These are phyloP conservation scores for Riptortus pedestris DNA, from an alignment of 1,140 invertebrate genomes.

Conservation along the genomic window DNA sequence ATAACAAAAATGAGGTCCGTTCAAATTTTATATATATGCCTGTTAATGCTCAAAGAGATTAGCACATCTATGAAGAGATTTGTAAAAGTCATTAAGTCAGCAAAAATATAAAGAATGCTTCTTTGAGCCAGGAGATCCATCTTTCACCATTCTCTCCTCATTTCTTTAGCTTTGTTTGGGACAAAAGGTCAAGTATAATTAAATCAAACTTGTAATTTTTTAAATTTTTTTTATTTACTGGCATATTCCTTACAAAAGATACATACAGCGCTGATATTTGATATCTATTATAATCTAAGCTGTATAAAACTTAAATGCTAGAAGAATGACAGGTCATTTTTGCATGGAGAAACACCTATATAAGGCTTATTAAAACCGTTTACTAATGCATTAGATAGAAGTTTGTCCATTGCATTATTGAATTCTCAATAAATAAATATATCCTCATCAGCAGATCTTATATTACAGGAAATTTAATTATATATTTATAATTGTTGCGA, in stretches of 20 bases:
- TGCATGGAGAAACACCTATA: conserved; percentile 11
- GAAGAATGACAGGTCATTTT: not conserved
- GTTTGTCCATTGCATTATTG: not conserved
- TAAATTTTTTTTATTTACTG: conserved; percentile 5
- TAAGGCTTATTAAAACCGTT: not conserved
- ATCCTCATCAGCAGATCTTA: not conserved
- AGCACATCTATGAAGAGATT: too few relatives aligned
- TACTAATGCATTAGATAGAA: conserved; percentile 10
- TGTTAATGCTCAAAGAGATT: too few relatives aligned
- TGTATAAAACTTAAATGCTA: conserved; percentile 4
- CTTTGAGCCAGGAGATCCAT: too few relatives aligned
- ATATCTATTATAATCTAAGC: conserved; percentile 10
- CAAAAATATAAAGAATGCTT: too few relatives aligned
- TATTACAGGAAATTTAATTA: too few relatives aligned
- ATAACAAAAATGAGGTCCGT: too few relatives aligned
- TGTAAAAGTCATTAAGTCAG: too few relatives aligned
- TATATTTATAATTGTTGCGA: not conserved
- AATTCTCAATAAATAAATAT: conserved; percentile 2
- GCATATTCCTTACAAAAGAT: not conserved
- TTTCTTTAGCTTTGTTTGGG: too few relatives aligned
- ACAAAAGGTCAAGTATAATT: too few relatives aligned
- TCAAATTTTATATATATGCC: too few relatives aligned
- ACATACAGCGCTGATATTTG: conserved; percentile 1
- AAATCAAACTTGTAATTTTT: too few relatives aligned
- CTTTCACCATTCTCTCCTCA: too few relatives aligned